phyloP scores from a whole-genome alignment of 2,888 invertebrate species.

The Meandrusa payeni region DNA sequence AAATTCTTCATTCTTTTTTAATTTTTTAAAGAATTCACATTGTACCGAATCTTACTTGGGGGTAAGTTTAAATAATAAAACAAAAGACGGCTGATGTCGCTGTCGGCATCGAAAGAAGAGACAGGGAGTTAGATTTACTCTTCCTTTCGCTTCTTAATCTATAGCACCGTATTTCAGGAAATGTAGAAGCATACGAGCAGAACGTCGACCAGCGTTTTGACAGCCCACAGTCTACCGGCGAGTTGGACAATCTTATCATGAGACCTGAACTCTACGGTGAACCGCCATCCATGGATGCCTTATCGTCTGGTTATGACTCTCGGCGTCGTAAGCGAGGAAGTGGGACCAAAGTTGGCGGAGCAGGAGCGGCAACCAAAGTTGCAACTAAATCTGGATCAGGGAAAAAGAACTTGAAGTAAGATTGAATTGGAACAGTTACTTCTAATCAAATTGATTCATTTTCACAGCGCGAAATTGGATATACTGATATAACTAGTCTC shows the following conservation, averaged over 20 bases:
- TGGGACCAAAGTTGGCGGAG: slow-evolving; percentile 70
- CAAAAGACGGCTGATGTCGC: too few relatives aligned
- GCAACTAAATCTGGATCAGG: slow-evolving; percentile 70
- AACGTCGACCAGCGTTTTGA: slow-evolving; percentile 62
- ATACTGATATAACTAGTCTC: too few relatives aligned
- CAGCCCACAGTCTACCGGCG: slow-evolving; percentile 57
- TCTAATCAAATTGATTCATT: too few relatives aligned
- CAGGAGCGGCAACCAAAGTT: slow-evolving; percentile 72
- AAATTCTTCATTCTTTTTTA: too few relatives aligned
- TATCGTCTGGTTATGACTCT: slow-evolving; percentile 59
- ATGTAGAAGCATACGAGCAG: slow-evolving; percentile 67
- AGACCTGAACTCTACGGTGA: slow-evolving; percentile 83
- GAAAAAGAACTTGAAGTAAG: slow-evolving; percentile 73
- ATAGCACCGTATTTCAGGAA: slow-evolving; percentile 48
- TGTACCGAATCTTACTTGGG: too few relatives aligned
- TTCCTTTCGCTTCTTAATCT: neutral
- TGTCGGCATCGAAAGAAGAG: too few relatives aligned
- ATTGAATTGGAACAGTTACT: too few relatives aligned
- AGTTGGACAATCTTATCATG: slow-evolving; percentile 82
- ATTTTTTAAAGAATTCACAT: too few relatives aligned
- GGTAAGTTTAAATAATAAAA: too few relatives aligned
- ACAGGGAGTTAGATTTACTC: too few relatives aligned
- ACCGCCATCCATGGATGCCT: slow-evolving; percentile 74
- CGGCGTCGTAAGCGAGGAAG: slow-evolving; percentile 70
- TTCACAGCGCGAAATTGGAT: too few relatives aligned